These are phyloP conservation scores for Platyura marginata DNA, from an alignment of 1,140 invertebrate genomes.

Conservation along the genomic window DNA sequence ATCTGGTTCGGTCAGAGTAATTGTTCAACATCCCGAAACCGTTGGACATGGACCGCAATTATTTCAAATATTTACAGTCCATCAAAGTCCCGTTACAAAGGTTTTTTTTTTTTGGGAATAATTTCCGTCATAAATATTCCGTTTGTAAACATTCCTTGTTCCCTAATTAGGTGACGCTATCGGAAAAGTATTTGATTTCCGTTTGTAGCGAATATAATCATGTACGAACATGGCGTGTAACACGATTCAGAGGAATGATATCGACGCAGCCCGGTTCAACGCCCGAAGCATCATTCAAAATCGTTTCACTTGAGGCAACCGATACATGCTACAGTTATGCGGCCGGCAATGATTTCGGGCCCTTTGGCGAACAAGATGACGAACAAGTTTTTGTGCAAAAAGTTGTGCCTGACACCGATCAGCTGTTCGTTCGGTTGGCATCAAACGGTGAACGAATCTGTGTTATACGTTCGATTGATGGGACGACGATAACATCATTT, in stretches of 20 bases:
- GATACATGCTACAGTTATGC: constrained; percentile 57
- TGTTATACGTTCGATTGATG: constrained; percentile 85
- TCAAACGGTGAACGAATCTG: constrained; percentile 90
- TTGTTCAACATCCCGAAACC: constrained; percentile 96
- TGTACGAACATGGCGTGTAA: constrained; percentile 91
- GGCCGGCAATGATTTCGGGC: constrained; percentile 73
- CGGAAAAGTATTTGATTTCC: constrained; percentile 91
- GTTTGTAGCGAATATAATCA: constrained; percentile 97
- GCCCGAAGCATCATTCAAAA: constrained; percentile 88
- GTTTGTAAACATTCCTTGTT: no score
- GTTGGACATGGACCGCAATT: constrained; percentile 93
- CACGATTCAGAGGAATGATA: constrained; percentile 89
- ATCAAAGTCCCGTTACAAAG: constrained; percentile 89
- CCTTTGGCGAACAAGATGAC: constrained; percentile 93
- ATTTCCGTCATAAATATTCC: constrained; percentile 3
- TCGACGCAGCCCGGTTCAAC: constrained; percentile 95
- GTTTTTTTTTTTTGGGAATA: constrained; percentile 24
- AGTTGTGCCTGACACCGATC: constrained; percentile 90
- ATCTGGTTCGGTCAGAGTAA: constrained; percentile 86
- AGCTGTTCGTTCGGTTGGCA: constrained; percentile 80
- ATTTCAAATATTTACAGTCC: constrained; percentile 96
- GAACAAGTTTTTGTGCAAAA: constrained; percentile 97
- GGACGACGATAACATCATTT: constrained; percentile 86
- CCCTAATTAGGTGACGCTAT: constrained; percentile 69
- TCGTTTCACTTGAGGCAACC: constrained; percentile 38